A percentile compares a stretch with the other conserved stretches of the same genome.
These are phyloP conservation scores for Caenorhabditis drosophilae DNA, from an alignment of 2,888 invertebrate genomes.

Conservation along the genomic window DNA sequence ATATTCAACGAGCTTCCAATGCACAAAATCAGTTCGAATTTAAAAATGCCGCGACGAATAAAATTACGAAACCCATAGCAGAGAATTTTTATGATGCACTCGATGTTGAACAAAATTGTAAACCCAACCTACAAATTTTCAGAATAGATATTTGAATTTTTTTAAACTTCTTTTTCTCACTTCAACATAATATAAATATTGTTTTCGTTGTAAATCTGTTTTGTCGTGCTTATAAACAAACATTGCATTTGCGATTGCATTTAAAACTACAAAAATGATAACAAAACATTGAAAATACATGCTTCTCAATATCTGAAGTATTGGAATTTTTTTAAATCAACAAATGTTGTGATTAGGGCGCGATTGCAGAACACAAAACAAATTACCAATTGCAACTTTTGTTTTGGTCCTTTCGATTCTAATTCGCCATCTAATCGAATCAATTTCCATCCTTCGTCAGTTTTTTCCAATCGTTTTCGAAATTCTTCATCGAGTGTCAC, in stretches of 20 bases:
- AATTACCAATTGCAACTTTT: conserved; percentile 42
- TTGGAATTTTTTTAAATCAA: not conserved
- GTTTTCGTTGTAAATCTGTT: conserved; percentile 60
- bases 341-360: conserved; percentile 73
- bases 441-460: conserved; percentile 92
- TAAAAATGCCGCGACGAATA: conserved; percentile 52
- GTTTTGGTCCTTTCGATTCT: conserved; percentile 41
- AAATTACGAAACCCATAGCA: conserved; percentile 80
- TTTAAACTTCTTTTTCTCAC: conserved; percentile 32
- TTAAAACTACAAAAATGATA: conserved; percentile 91
- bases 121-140: conserved; percentile 82
- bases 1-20: conserved; percentile 91
- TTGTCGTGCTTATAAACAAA: conserved; percentile 93
- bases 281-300: conserved; percentile 81
- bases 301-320: conserved; percentile 78
- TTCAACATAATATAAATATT: conserved; percentile 68
- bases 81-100: conserved; percentile 95
- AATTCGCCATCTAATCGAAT: conserved; percentile 83
- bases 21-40: conserved; percentile 88
- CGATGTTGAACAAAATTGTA: conserved; percentile 89
- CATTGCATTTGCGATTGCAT: conserved; percentile 92
- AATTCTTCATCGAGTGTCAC: conserved; percentile 63
- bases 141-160: not conserved
- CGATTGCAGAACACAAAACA: not conserved
- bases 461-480: conserved; percentile 76